These are phyloP conservation scores for Hymenochirus boettgeri DNA, from an alignment of 2,113 vertebrate species.

Conservation along the genomic window DNA sequence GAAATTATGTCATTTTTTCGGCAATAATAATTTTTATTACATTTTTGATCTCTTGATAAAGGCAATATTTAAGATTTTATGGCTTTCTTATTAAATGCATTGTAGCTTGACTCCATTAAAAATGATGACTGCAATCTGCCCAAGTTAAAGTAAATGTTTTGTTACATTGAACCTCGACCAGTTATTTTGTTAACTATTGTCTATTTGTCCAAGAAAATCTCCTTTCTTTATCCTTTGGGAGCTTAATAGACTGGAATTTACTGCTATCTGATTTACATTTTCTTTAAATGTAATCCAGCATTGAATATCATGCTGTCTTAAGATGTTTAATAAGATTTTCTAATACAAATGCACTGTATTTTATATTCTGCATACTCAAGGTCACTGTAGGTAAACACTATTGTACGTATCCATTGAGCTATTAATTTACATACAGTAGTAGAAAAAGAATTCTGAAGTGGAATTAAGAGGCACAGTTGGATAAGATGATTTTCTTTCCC, in stretches of 20 bases:
- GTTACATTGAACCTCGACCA: constrained; percentile 13
- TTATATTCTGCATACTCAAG: no score
- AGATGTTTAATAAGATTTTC: constrained; percentile 8
- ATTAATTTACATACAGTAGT: no score
- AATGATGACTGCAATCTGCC: neutral
- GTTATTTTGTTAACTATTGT: constrained; percentile 21
- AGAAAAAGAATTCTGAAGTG: no score
- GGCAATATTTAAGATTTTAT: neutral
- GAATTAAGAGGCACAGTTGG: no score
- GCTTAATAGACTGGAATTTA: neutral
- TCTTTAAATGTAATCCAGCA: constrained; percentile 18
- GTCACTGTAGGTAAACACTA: no score
- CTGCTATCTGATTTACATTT: constrained; percentile 15
- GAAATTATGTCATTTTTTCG: neutral
- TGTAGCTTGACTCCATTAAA: constrained; percentile 19
- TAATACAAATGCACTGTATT: neutral
- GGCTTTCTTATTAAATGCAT: neutral
- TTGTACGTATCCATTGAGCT: no score
- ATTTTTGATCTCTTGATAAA: neutral
- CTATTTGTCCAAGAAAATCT: constrained; percentile 13
- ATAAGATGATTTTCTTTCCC: no score
- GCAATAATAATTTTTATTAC: neutral
- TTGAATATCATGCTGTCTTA: constrained; percentile 18
- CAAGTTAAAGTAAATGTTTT: constrained; percentile 17
- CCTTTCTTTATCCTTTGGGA: neutral